Percentiles rank a stretch among this genome's conserved stretches.
Conservation (phyloP, 2,888 invertebrate species). For the Lepidocyrtoides sp. region DNA sequence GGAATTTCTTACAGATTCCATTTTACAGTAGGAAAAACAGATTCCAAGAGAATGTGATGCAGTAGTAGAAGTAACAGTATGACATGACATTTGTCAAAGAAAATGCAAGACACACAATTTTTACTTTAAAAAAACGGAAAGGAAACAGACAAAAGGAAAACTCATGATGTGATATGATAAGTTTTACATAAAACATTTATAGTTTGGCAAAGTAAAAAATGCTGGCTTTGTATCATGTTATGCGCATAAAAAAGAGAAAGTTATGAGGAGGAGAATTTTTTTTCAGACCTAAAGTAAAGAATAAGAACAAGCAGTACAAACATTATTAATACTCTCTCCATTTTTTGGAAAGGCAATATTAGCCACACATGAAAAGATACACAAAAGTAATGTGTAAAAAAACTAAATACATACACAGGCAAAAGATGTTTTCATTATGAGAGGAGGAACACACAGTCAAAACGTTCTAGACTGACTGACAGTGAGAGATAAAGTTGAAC, state of each 20-base stretch:
- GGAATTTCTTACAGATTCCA: too few relatives aligned
- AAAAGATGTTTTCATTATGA: not conserved
- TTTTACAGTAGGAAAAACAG: not conserved
- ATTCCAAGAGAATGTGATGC: not conserved
- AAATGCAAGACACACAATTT: not conserved
- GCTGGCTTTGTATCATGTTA: too few relatives aligned
- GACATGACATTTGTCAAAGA: not conserved
- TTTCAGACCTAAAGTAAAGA: too few relatives aligned
- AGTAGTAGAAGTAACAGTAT: not conserved
- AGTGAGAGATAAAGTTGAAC: not conserved
- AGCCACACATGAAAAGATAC: not conserved
- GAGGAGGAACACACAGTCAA: not conserved
- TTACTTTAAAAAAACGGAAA: not conserved
- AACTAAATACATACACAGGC: not conserved
- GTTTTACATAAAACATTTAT: not conserved
- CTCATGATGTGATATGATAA: not conserved
- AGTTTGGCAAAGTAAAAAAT: too few relatives aligned
- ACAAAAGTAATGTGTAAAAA: not conserved
- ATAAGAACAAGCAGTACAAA: conserved; percentile 9
- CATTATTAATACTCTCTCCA: not conserved
- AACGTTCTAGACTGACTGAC: not conserved
- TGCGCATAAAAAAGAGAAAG: not conserved
- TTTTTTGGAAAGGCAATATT: not conserved
- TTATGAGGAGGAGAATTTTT: not conserved
- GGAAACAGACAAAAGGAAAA: not conserved